Conservation (phyloP, 2,888 invertebrate species). For the Lepeophtheirus nordmannii region DNA sequence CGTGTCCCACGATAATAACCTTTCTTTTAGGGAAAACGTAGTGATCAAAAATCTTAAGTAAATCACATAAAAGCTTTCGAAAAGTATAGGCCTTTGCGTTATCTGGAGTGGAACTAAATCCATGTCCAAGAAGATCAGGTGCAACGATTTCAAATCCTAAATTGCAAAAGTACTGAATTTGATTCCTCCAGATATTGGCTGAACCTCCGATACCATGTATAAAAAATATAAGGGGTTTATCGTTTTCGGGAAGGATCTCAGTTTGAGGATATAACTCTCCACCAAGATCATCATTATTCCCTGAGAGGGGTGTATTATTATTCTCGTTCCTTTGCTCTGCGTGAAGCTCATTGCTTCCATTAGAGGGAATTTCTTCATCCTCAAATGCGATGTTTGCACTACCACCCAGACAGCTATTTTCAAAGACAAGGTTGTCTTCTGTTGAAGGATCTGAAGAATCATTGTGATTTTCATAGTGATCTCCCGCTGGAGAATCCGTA, state of each 20-base stretch:
- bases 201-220: conserved; percentile 52
- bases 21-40: conserved; percentile 42
- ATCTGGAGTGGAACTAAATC: conserved; percentile 46
- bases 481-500: not conserved
- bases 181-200: conserved; percentile 46
- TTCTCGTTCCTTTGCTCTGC: not conserved
- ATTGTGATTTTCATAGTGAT: not conserved
- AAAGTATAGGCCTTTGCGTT: conserved; percentile 44
- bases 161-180: conserved; percentile 43
- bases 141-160: conserved; percentile 47
- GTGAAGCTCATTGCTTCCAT: not conserved
- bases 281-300: not conserved
- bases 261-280: not conserved
- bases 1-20: conserved; percentile 49
- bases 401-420: conserved; percentile 11
- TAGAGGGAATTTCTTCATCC: not conserved
- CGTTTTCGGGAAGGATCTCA: not conserved
- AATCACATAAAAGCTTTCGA: conserved; percentile 43
- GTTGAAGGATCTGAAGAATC: not conserved
- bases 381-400: conserved; percentile 12
- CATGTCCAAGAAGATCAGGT: conserved; percentile 52
- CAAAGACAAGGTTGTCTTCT: not conserved
- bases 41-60: conserved; percentile 45
- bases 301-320: conserved; percentile 8
- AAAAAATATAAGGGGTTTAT: conserved; percentile 42